Base-by-base conservation (phyloP, 1,140 invertebrate genomes). In the Venustaconcha ellipsiformis region DNA sequence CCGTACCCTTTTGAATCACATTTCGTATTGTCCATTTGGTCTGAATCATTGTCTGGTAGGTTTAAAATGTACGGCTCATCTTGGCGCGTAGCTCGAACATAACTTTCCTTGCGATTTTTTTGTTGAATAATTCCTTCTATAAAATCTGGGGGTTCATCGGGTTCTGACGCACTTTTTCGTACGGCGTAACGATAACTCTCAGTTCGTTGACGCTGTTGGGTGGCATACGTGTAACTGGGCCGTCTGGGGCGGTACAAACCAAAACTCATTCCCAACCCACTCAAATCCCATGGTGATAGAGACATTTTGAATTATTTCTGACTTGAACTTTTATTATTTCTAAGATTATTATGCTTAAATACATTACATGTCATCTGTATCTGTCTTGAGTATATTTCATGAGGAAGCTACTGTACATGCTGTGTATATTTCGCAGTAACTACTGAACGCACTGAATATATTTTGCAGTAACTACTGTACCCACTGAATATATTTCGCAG, bases 171-270 rank as follows among this genome's bases (percentile, higher is more conserved):
- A 20, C 84, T 83, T 75, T 84, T 80, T 12, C 83, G 78, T 1
- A 87, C 84, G 37, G 88, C 88, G 73, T 87, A 85, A 18, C 86
- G 79, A 67, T 89, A 89, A 66, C 88, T 89, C 76, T 88, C 87
- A 26, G 82, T 88, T 60, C 88, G 68, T 72, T 86, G 86, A 17
- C 88, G 81, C 55, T 79, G 76, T 74, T 87, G 84, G 14, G 88
- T 89, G 14, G 88, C 88, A 76, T 85, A 87, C 20, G 88, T 85
- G 73, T 89, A 89, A 75, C 88, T 89, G 6, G 86, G 86, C 17
- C 88, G 74, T 17, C 88, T 76, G 5, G 88, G 88, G 60, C 88
- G 80, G 74, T 88, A 88, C 23, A 88, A 72, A n/a, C 86, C 85
- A 66, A 89, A 87, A 2, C 87, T 86, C 74, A 88, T 84, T 14